phyloP scores from a whole-genome alignment of 2,888 invertebrate species.

The Bimastos eiseni region DNA sequence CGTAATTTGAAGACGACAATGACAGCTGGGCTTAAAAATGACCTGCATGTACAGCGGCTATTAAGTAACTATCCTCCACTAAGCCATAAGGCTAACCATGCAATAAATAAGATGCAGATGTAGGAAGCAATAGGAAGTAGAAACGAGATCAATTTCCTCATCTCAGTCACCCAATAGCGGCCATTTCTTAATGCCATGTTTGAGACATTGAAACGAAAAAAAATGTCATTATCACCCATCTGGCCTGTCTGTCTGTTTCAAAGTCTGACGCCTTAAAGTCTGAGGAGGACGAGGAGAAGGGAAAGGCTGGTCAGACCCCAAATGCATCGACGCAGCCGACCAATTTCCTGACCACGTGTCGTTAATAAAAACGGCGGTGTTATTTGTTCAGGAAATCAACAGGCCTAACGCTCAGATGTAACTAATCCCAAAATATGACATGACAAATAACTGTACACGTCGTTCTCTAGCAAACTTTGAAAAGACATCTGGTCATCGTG shows the following conservation, averaged over 20 bases:
- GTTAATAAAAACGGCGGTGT: not conserved
- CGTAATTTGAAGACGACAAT: too few relatives aligned
- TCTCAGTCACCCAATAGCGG: not conserved
- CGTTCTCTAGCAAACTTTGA: not conserved
- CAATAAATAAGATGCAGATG: not conserved
- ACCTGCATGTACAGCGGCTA: not conserved
- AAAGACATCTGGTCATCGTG: not conserved
- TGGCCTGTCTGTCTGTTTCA: not conserved
- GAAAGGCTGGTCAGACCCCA: not conserved
- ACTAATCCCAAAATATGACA: not conserved
- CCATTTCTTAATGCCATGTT: not conserved
- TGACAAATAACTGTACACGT: not conserved
- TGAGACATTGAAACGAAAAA: not conserved
- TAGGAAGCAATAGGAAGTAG: not conserved
- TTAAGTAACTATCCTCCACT: not conserved
- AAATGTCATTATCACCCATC: not conserved
- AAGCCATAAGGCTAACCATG: not conserved
- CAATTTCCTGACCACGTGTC: not conserved
- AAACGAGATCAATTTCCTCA: not conserved
- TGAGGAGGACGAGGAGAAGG: not conserved
- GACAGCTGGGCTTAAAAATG: not conserved
- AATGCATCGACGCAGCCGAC: not conserved
- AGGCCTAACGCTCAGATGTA: not conserved
- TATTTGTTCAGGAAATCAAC: conserved; percentile 5
- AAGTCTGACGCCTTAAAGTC: not conserved